These are phyloP conservation scores for Enteromius afrohamiltoni DNA, from an alignment of 2,797 vertebrate genomes.

Conservation along the genomic window DNA sequence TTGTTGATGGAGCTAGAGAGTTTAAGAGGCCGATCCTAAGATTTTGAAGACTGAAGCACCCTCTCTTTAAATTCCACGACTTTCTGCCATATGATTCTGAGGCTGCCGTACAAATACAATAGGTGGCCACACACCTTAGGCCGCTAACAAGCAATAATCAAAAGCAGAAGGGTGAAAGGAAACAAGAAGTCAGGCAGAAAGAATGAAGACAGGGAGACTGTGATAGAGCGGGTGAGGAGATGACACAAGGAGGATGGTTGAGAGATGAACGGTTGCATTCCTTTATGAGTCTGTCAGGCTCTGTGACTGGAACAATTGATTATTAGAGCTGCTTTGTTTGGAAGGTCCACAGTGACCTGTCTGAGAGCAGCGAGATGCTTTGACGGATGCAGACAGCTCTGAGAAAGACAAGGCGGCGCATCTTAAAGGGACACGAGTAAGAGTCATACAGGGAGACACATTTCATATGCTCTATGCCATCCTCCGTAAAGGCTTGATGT, in stretches of 20 bases:
- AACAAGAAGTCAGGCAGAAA: constrained; percentile 17
- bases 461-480: constrained; percentile 19
- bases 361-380: constrained; percentile 3
- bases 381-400: constrained; percentile 50
- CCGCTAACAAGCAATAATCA: constrained; percentile 27
- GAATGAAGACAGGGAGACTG: constrained; percentile 8
- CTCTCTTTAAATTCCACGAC: not conserved
- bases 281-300: constrained; percentile 56
- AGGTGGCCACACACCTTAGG: not conserved
- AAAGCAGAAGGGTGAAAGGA: constrained; percentile 23
- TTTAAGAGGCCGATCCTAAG: not conserved
- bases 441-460: not conserved
- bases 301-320: constrained; percentile 56
- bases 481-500: not conserved
- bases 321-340: constrained; percentile 55
- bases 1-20: not conserved
- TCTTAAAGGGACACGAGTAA: constrained; percentile 29
- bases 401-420: not conserved
- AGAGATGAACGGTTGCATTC: constrained; percentile 44
- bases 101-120: not conserved
- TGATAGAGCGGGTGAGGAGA: constrained; percentile 32
- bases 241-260: constrained; percentile 54
- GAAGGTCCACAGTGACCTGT: constrained; percentile 43
- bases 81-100: not conserved
- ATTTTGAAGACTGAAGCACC: not conserved